Base-by-base conservation (phyloP, 2,797 vertebrate genomes). In the Eupleurogrammus muticus region DNA sequence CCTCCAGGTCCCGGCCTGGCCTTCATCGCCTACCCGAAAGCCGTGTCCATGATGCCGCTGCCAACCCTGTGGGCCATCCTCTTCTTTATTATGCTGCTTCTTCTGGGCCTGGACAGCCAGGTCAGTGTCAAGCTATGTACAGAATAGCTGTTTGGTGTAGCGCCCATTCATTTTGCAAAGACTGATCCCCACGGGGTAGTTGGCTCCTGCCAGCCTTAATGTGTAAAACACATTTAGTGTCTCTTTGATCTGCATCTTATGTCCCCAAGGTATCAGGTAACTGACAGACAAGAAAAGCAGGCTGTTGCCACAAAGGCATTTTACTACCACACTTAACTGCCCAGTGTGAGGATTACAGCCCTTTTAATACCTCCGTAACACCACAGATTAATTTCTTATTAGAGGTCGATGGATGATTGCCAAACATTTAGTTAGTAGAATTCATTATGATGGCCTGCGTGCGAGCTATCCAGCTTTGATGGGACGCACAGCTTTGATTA, bases 101-200 rank as follows among this genome's bases (percentile, higher is more conserved):
- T 99, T 85, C 96, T 99, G 92, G 98, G 98, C 90, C 96, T 99
- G 85, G 98, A 99, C 93, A 99, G 97, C 94, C 98, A 99, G 97
- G 98, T 99, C 69, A 54, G 95, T 42, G 38, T 69, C 19, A 57
- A 20, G 50, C 55, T 48, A 47, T 59, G 32, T n/a, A 50, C 44
- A 67, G 56, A 58, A 51, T 17, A 53, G 48, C 13, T 51, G 14
- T 62, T 72, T 54, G 47, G 32, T 66, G 14, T 47, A 46, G 17
- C n/a, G 50, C 40, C 60, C 19, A 2, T 62, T 67, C 5, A 56
- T 70, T 70, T 64, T 17, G 51, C 55, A n/a, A 2, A n/a, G 11
- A 59, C 34, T 50, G 48, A 28, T 28, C 28, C 28, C 53, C 38
- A 8, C 11, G 52, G 44, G 49, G 48, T 66, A 17, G 48, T 52